Percentiles rank a stretch among this genome's conserved stretches.
phyloP scores from a whole-genome alignment of 2,113 vertebrate species.

The Seriola aureovittata region DNA sequence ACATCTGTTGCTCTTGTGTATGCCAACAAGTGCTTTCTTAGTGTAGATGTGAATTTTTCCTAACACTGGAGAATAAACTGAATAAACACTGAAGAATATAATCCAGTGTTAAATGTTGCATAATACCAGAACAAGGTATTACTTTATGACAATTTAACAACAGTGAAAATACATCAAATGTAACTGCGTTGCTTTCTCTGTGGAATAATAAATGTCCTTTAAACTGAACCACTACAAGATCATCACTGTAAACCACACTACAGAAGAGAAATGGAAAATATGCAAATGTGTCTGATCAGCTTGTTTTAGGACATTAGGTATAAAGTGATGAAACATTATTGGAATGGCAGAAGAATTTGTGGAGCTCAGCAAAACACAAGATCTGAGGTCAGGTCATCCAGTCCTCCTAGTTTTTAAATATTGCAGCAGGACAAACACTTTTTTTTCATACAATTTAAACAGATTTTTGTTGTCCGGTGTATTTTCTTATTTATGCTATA shows the following conservation, averaged over 20 bases:
- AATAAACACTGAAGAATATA: neutral
- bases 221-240: neutral
- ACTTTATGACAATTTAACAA: neutral
- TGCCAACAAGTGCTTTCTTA: no score
- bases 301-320: neutral
- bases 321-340: neutral
- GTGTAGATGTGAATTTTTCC: no score
- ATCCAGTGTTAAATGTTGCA: neutral
- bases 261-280: neutral
- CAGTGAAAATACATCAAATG: neutral
- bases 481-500: no score
- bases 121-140: neutral
- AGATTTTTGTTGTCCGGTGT: neutral
- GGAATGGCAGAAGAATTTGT: neutral
- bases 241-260: neutral
- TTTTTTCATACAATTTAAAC: neutral
- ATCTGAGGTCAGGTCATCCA: neutral
- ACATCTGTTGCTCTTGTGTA: no score
- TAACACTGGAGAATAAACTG: no score
- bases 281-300: neutral
- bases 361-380: neutral
- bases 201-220: neutral
- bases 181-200: neutral
- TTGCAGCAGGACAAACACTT: no score
- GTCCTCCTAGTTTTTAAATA: neutral